A percentile compares a stretch with the other conserved stretches of the same genome.
Conservation (phyloP, 2,113 vertebrate genomes). For the Ceratotherium simum region DNA sequence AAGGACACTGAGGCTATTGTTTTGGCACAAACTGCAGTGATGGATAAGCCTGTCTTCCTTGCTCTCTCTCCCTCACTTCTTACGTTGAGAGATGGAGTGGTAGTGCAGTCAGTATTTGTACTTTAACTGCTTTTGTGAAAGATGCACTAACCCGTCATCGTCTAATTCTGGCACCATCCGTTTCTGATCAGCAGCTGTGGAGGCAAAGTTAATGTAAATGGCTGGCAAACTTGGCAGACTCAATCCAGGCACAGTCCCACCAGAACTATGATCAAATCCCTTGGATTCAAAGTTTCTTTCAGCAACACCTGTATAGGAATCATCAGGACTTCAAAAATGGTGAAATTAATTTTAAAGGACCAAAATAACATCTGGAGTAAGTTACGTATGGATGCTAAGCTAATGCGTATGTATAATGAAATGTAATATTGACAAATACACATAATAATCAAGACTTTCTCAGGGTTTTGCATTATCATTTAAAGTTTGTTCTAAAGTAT, state of each 20-base stretch:
- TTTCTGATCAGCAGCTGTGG: neutral
- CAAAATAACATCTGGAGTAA: neutral
- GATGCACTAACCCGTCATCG: neutral
- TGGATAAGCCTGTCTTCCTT: neutral
- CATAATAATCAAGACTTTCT: neutral
- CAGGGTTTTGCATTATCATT: neutral
- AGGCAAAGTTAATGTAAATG: neutral
- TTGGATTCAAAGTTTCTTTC: neutral
- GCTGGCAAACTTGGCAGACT: neutral
- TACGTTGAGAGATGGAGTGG: neutral
- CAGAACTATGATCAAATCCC: neutral
- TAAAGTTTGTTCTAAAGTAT: neutral
- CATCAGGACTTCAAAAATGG: neutral
- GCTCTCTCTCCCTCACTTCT: neutral
- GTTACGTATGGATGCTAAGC: neutral
- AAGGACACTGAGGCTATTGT: fast-evolving
- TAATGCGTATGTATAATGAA: neutral
- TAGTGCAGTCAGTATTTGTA: neutral
- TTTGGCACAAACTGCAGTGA: neutral
- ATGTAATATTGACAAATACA: neutral
- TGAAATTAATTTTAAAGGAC: conserved; percentile 35
- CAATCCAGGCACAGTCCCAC: neutral
- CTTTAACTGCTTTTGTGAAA: neutral
- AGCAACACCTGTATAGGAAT: neutral
- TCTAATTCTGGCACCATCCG: neutral